phyloP scores from a whole-genome alignment of 2,888 invertebrate species.

The Drosophila lutescens region DNA sequence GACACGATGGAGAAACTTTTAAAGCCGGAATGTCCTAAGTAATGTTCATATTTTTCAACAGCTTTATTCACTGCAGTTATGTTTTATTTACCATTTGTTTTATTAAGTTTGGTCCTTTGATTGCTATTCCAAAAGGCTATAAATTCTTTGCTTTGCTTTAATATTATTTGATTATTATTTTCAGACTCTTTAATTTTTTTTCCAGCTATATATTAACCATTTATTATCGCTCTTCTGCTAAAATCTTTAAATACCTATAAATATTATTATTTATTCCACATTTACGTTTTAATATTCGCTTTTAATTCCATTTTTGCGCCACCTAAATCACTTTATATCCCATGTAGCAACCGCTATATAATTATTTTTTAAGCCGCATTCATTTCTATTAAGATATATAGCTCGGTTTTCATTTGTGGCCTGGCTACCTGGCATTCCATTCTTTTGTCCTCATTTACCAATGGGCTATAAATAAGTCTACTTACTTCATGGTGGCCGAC shows the following conservation, averaged over 20 bases:
- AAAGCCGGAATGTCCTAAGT: constrained; percentile 1
- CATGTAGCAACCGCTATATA: neutral
- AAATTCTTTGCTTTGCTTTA: too few species aligned
- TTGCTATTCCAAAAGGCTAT: too few species aligned
- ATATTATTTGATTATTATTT: too few species aligned
- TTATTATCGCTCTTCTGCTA: too few species aligned
- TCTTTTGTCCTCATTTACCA: neutral
- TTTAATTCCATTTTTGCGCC: neutral
- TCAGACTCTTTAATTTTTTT: too few species aligned
- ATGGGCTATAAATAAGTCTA: constrained; percentile 35
- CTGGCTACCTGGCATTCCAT: neutral
- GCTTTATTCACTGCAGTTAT: neutral
- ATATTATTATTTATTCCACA: neutral
- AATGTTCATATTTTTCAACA: constrained; percentile 1
- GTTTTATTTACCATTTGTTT: too few species aligned
- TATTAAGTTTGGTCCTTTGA: too few species aligned
- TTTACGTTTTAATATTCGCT: neutral
- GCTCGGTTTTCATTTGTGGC: neutral
- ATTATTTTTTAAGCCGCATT: neutral
- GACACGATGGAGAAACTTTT: constrained; percentile 27
- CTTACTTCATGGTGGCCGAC: constrained; percentile 93
- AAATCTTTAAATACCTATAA: too few species aligned
- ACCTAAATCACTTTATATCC: neutral
- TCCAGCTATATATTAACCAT: too few species aligned
- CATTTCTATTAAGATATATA: too few species aligned